These are phyloP conservation scores for Trachythela sp. DNA, from an alignment of 64 coral and sea anemone genomes.

Conservation along the genomic window DNA sequence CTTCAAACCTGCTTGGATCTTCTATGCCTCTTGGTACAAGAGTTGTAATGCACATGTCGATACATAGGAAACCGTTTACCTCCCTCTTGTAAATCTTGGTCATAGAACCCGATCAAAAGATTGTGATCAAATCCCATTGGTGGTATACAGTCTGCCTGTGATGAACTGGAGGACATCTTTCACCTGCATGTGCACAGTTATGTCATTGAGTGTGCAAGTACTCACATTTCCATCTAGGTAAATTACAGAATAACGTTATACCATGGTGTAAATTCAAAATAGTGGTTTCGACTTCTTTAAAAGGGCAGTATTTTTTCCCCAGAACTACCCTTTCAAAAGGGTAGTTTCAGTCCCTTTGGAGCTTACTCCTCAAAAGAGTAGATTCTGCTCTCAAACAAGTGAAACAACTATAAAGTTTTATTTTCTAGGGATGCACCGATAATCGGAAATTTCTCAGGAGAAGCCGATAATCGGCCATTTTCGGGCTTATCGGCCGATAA, in stretches of 20 bases:
- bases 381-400: no score
- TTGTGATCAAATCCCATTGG: background rate
- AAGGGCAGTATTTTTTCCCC: no score
- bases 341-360: no score
- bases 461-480: no score
- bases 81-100: background rate
- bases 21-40: conserved; percentile 4
- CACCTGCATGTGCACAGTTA: background rate
- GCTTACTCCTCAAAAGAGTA: no score
- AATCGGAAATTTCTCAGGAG: no score
- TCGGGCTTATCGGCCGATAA: no score
- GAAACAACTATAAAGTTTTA: no score
- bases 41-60: conserved; percentile 4
- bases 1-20: background rate
- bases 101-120: background rate
- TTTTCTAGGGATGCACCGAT: no score
- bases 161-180: conserved; percentile 8
- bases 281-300: no score
- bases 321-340: no score
- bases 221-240: background rate
- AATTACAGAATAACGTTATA: background rate
- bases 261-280: background rate
- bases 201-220: background rate
- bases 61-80: background rate
- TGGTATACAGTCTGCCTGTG: background rate